Base-by-base conservation (phyloP, 1,140 invertebrate genomes). In the Nephotettix cincticeps region DNA sequence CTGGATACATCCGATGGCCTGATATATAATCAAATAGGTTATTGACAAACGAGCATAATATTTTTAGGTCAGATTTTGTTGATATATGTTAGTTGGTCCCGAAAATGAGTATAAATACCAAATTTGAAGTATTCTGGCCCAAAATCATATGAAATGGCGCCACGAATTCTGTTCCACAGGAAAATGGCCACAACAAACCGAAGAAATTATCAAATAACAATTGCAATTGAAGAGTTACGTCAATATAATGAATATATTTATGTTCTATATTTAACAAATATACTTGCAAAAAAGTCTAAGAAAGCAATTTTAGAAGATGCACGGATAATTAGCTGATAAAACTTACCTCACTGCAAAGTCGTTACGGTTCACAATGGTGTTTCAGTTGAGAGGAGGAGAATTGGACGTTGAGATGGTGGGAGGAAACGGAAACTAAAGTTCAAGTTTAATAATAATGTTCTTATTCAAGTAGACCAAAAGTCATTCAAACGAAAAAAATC, bases 321-420 rank as follows among this genome's bases (percentile, higher is more conserved):
- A 61, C 27, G 29, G 21, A 47, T 61, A 73, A 71, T 68, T 68
- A 27, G n/a, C 21, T 4, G 56, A 72, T 70, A 66, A 69, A 72
- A 71, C 73, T 70, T 66, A 76, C 73, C 73, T 70, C 14, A 9
- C 21, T 27, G 32, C 36, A 56, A 73, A 72, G 71, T 67, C 71
- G 71, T 72, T 73, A 75, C 67, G 72, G 75, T 72, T 70, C 68
- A 76, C 71, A 75, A 75, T 75, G 75, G 75, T 72, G 75, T 75
- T 73, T 72, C 65, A 71, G 63, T 32, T 32, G 66, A 72, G 64
- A 69, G 68, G 29, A 56, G 47, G 68, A 54, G 28, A 66, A 19
- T 29, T 58, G 47, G 29, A 19, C 9, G 43, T 2, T 14, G 45
- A 68, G 66, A 67, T 29, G 58, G 70, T 56, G 58, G 51, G 19